Evolutionary conservation across 2,888 invertebrate species (phyloP).

Genomic region (Julus scandinavius): DNA sequence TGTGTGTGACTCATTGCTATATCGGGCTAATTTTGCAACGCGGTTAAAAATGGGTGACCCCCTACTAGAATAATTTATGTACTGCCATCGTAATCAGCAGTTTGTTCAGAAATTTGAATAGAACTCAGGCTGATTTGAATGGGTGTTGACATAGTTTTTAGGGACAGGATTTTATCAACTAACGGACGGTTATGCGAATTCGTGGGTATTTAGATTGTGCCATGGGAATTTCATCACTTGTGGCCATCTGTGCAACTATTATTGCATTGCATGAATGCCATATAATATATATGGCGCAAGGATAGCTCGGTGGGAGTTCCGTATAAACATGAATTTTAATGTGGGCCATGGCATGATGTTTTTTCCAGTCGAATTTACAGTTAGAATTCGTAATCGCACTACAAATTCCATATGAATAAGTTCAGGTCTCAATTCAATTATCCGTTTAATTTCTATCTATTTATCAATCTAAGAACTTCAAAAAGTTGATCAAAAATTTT

Average conservation of each 20-base stretch:
- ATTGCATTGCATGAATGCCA: constrained; percentile 3
- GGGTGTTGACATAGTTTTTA: constrained; percentile 39
- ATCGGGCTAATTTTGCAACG: constrained; percentile 29
- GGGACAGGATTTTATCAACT: constrained; percentile 22
- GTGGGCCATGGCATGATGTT: not conserved
- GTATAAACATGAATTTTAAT: not conserved
- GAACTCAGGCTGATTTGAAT: constrained; percentile 24
- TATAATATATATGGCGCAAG: not conserved
- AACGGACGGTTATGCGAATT: not conserved
- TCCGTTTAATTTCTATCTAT: too few species aligned
- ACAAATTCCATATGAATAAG: too few species aligned
- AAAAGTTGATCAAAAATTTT: too few species aligned
- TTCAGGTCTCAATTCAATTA: too few species aligned
- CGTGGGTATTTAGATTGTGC: not conserved
- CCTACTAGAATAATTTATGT: constrained; percentile 18
- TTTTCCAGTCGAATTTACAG: not conserved
- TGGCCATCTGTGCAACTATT: not conserved
- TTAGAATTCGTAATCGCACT: too few species aligned
- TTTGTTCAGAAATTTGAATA: constrained; percentile 39
- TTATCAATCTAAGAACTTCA: too few species aligned
- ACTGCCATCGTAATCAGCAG: constrained; percentile 28
- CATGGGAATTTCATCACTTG: constrained; percentile 31
- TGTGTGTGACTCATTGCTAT: constrained; percentile 17
- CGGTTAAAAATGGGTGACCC: constrained; percentile 34
- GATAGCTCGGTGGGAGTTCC: constrained; percentile 5